Base-by-base conservation (phyloP, 2,113 vertebrate genomes). In the Sprattus sprattus region DNA sequence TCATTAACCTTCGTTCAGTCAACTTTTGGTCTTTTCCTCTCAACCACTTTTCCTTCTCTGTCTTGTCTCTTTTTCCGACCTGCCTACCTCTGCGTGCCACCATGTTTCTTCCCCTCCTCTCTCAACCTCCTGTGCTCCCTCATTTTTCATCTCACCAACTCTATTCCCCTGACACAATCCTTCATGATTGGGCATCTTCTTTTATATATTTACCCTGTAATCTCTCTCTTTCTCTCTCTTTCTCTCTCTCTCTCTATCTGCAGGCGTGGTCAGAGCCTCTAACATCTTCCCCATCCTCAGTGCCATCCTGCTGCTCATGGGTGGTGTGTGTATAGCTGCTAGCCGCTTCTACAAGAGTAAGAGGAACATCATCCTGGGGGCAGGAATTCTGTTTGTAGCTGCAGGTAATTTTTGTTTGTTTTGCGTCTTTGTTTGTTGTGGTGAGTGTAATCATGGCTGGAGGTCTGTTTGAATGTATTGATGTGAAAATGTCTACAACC, bases 281-380 rank as follows among this genome's bases (percentile, higher is more conserved):
- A 98, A 97, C 92, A 97, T 99, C 93, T 99, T 99, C 92, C 97
- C 97, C 3, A 98, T 99, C 92, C 96, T 99, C 89, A 99, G 97
- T 89, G 97, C 97, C 83, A 97, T 97, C 89, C 94, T 99, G 90
- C 95, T 99, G 91, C 92, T 99, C 88, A 97, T 98, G 90, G 97
- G 97, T 85, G 97, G 97, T 6, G 94, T 98, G 88, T 98, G 97
- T 85, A 98, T 99, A 85, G 97, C 97, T 25, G 96, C 96, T 89
- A 98, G 97, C 86, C 96, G 97, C 67, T 96, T 97, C 93, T 98
- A 98, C 93, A 97, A 96, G 90, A 96, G 96, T 91, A 98, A 97
- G 91, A 94, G 97, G 85, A 97, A 98, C 95, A 98, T 99, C 87
- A 96, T 99, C 86, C 95, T 99, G 57, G 97, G 97, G 0, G 97